These are phyloP conservation scores for Eupeodes corollae DNA, from an alignment of 1,140 invertebrate species.

Conservation along the genomic window DNA sequence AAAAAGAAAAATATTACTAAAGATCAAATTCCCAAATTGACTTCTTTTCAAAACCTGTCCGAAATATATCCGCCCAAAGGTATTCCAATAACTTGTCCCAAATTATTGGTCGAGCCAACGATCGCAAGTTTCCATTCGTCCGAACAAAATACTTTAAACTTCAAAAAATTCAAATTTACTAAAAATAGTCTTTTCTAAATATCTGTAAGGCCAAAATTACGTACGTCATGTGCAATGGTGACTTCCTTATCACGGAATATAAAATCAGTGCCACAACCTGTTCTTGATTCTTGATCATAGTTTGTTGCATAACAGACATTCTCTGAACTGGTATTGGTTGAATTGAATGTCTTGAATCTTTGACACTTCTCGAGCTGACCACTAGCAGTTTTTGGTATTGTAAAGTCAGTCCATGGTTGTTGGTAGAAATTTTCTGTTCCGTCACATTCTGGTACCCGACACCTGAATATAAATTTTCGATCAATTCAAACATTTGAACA, in stretches of 20 bases:
- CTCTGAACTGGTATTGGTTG: neutral
- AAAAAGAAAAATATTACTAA: neutral
- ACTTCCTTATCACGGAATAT: slow-evolving; percentile 28
- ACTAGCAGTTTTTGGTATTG: slow-evolving; percentile 37
- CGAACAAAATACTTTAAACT: slow-evolving; percentile 47
- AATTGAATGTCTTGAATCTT: slow-evolving; percentile 24
- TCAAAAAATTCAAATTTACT: too few relatives aligned
- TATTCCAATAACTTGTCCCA: slow-evolving; percentile 57
- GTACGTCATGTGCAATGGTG: slow-evolving; percentile 33
- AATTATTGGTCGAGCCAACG: slow-evolving; percentile 58
- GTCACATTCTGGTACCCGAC: slow-evolving; percentile 52
- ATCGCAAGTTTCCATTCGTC: slow-evolving; percentile 56
- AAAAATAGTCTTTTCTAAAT: too few relatives aligned
- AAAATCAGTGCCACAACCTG: slow-evolving; percentile 17
- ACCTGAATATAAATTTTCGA: slow-evolving; percentile 39
- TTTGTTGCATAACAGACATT: slow-evolving; percentile 29
- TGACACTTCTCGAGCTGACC: slow-evolving; percentile 39
- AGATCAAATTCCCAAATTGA: too few relatives aligned
- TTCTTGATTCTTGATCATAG: slow-evolving; percentile 33
- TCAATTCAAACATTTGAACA: too few relatives aligned
- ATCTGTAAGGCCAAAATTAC: too few relatives aligned
- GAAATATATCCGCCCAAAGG: slow-evolving; percentile 56
- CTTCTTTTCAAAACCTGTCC: too few relatives aligned
- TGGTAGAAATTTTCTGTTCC: slow-evolving; percentile 30
- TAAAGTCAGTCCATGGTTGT: slow-evolving; percentile 42